Percentiles rank a stretch among this genome's conserved stretches.
Conservation (phyloP, 2,888 invertebrate genomes). For the Seira ritae region DNA sequence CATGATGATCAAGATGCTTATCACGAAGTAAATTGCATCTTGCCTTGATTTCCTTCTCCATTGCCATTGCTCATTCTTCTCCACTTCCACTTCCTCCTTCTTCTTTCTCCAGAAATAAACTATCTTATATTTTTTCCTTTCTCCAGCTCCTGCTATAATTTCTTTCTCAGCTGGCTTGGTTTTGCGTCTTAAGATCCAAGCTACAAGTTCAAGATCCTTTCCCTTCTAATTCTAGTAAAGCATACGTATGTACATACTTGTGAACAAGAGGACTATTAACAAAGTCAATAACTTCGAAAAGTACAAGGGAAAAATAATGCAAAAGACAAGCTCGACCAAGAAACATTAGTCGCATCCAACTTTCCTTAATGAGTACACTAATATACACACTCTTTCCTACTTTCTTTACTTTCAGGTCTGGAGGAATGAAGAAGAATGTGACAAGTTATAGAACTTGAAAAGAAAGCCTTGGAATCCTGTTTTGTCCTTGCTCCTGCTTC, state of each 20-base stretch:
- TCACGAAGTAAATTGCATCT: slow-evolving; percentile 65
- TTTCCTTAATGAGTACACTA: slow-evolving; percentile 24
- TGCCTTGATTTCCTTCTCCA: slow-evolving; percentile 32
- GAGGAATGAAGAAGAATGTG: slow-evolving; percentile 53
- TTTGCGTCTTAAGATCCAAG: not conserved
- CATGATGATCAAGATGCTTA: slow-evolving; percentile 59
- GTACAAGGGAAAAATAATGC: slow-evolving; percentile 16
- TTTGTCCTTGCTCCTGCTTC: not conserved
- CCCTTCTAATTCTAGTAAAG: not conserved
- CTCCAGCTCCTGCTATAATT: slow-evolving; percentile 36
- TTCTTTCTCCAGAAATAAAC: not conserved
- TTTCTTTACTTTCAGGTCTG: too few relatives aligned
- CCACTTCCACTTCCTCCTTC: slow-evolving; percentile 19
- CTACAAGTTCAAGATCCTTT: slow-evolving; percentile 51
- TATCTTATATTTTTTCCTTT: not conserved
- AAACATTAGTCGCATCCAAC: not conserved
- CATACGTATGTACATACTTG: too few relatives aligned
- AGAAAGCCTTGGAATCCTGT: not conserved
- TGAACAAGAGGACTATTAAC: too few relatives aligned
- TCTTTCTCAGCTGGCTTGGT: slow-evolving; percentile 30
- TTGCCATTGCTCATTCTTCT: slow-evolving; percentile 25
- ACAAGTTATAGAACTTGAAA: slow-evolving; percentile 46
- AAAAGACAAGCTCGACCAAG: slow-evolving; percentile 21
- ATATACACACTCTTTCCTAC: slow-evolving; percentile 8
- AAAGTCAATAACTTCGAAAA: not conserved